Evolutionary conservation across 1,140 invertebrate species (phyloP).

Genomic region (Microplitis demolitor): DNA sequence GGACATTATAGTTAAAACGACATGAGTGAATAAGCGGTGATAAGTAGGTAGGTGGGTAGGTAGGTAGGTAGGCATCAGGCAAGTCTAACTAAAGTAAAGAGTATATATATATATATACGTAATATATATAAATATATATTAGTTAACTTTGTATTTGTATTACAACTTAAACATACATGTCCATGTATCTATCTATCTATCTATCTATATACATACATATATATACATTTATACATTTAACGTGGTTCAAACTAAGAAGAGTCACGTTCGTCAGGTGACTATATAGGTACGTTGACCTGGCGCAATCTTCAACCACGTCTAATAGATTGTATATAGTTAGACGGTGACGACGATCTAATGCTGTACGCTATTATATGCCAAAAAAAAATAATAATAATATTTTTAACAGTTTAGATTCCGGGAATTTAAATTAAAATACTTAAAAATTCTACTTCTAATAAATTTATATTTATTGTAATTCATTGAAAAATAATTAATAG

Average conservation of each 20-base stretch:
- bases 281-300: slow-evolving; percentile 48
- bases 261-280: slow-evolving; percentile 41
- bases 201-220: too few species aligned
- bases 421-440: neutral
- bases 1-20: slow-evolving; percentile 29
- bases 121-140: slow-evolving; percentile 4
- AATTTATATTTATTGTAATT: too few species aligned
- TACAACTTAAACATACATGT: neutral
- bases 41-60: slow-evolving; percentile 54
- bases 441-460: too few species aligned
- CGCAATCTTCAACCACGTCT: slow-evolving; percentile 30
- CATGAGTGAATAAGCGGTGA: slow-evolving; percentile 46
- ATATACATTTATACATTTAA: too few species aligned
- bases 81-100: slow-evolving; percentile 12
- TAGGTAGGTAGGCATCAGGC: slow-evolving; percentile 46
- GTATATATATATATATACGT: neutral
- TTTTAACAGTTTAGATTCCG: neutral
- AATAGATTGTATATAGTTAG: neutral
- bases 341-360: neutral
- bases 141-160: slow-evolving; percentile 1
- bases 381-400: neutral
- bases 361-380: neutral
- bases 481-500: too few species aligned
- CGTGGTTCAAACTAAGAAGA: slow-evolving; percentile 32
- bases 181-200: too few species aligned